Conservation (phyloP, 2,113 vertebrate species). For the Etia nguti region DNA sequence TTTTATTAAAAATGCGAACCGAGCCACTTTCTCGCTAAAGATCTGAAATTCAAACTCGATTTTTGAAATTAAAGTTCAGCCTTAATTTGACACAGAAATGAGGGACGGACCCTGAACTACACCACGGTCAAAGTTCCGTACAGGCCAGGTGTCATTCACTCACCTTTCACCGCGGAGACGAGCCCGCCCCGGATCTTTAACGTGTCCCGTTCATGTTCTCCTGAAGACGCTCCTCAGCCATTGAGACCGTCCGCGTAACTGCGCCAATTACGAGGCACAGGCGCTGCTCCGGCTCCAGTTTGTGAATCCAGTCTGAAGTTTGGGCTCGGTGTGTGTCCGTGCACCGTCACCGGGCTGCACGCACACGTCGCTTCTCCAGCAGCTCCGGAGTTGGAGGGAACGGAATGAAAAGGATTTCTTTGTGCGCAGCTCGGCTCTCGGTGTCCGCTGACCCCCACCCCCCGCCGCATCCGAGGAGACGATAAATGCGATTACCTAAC, state of each 20-base stretch:
- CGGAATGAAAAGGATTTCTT: background rate
- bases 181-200: background rate
- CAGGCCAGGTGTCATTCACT: fast-evolving
- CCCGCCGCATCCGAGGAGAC: background rate
- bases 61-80: background rate
- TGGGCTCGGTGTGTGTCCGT: background rate
- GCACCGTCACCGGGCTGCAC: background rate
- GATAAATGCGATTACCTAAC: conserved; percentile 36
- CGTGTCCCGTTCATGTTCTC: background rate
- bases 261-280: background rate
- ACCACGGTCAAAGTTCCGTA: background rate
- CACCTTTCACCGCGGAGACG: background rate
- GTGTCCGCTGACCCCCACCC: background rate
- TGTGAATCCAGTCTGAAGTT: conserved; percentile 15
- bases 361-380: background rate
- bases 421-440: background rate
- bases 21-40: background rate
- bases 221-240: background rate
- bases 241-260: background rate
- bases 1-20: background rate
- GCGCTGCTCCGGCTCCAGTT: background rate
- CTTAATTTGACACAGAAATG: background rate
- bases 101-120: background rate
- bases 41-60: background rate
- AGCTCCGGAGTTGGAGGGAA: background rate